Base-by-base conservation (phyloP, 2,888 invertebrate species). In the Rhorus exstirpatorius region DNA sequence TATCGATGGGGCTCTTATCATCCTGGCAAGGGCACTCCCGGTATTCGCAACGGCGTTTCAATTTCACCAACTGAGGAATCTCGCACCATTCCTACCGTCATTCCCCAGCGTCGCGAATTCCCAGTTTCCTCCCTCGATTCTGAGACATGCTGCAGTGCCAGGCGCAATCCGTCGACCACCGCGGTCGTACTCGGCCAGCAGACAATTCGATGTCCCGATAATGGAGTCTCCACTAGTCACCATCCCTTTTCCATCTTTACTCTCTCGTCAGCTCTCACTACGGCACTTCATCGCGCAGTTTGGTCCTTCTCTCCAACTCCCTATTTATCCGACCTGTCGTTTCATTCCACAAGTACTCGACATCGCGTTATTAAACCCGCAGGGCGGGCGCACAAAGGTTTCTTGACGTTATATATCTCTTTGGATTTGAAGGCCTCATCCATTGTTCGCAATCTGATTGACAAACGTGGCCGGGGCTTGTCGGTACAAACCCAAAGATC, bases 401-500 rank as follows among this genome's bases (percentile, higher is more conserved):
- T 80, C 55, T 55, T 55, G 61, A 35, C 31, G 74, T 67, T 61
- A n/a, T n/a, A n/a, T n/a, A n/a, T n/a, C n/a, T n/a, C n/a, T n/a
- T n/a, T n/a, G n/a, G n/a, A n/a, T 74, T 38, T 14, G 21, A 21
- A n/a, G 12, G 3, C 26, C 14, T n/a, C n/a, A 6, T 19, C 61
- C 38, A 58, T 80, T 75, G 80, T 80, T 70, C 75, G 55, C 75
- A 38, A 68, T 65, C 46, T 60, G 63, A 68, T 81, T 76, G 60
- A 65, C 79, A 68, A 81, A 80, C 71, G 79, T 79, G 72, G 58
- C 55, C 75, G n/a, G n/a, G 72, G 65, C 76, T 79, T 68, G 80
- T 80, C 80, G 49, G 65, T 21, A 58, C 60, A 38, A 55, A 44
- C 19, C 19, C 7, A 46, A 51, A 21, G 51, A 17, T 51, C 17